phyloP scores from a whole-genome alignment of 1,140 invertebrate species.

The Agrilus planipennis region DNA sequence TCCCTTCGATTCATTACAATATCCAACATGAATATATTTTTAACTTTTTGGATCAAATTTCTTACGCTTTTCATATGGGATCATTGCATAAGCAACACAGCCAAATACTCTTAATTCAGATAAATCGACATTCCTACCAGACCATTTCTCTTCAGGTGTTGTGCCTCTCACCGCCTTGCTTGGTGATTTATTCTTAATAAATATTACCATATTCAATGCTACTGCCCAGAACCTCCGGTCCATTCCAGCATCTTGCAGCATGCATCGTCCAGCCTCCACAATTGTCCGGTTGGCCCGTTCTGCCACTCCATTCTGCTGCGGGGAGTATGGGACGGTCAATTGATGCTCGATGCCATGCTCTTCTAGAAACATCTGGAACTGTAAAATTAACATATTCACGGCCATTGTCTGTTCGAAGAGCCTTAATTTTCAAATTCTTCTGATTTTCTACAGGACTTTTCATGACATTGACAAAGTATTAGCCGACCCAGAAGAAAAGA shows the following conservation, averaged over 20 bases:
- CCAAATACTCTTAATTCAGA: constrained; percentile 23
- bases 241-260: constrained; percentile 26
- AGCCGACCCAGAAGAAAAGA: no score
- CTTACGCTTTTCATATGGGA: constrained; percentile 22
- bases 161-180: constrained; percentile 4
- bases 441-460: no score
- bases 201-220: constrained; percentile 24
- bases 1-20: constrained; percentile 21
- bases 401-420: no score
- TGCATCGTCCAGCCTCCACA: constrained; percentile 24
- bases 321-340: no score
- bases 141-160: constrained; percentile 20
- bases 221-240: constrained; percentile 30
- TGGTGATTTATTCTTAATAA: constrained; percentile 25
- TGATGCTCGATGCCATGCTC: no score
- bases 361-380: no score
- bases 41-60: constrained; percentile 26
- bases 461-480: no score
- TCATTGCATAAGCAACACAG: constrained; percentile 13
- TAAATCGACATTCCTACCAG: constrained; percentile 14
- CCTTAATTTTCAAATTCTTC: no score
- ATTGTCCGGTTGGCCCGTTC: constrained; percentile 31
- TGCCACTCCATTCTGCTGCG: constrained; percentile 35
- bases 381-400: no score
- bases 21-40: constrained; percentile 25